Conservation (phyloP, 2,888 invertebrate species). For the Hartigia nigra region DNA sequence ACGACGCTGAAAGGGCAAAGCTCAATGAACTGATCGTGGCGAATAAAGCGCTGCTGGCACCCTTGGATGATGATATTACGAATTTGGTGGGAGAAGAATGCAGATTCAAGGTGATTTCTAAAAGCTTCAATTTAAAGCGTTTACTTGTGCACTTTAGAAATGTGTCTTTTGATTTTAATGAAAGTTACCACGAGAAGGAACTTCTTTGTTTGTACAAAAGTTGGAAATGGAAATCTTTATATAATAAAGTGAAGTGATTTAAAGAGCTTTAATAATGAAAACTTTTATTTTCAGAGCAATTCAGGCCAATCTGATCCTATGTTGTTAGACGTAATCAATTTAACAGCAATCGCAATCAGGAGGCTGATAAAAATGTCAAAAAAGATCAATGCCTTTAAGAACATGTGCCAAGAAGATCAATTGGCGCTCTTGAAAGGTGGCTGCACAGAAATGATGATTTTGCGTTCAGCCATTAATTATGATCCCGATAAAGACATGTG, state of each 20-base stretch:
- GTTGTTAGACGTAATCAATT: constrained; percentile 85
- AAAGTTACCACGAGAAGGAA: neutral
- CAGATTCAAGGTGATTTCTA: constrained; percentile 69
- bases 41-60: constrained; percentile 85
- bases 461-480: constrained; percentile 92
- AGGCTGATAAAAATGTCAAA: constrained; percentile 87
- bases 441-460: constrained; percentile 95
- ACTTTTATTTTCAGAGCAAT: constrained; percentile 47
- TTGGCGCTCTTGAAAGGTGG: constrained; percentile 90
- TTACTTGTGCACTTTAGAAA: neutral
- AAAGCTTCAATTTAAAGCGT: constrained; percentile 7
- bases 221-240: neutral
- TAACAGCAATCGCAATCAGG: constrained; percentile 92
- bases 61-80: constrained; percentile 84
- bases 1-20: constrained; percentile 86
- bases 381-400: constrained; percentile 89
- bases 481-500: constrained; percentile 90
- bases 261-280: neutral
- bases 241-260: neutral
- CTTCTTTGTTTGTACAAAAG: neutral
- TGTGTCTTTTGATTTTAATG: neutral
- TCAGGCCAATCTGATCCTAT: constrained; percentile 71
- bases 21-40: constrained; percentile 87
- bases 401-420: constrained; percentile 95
- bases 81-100: constrained; percentile 76